Conservation (phyloP, 1,140 invertebrate species). For the Lepeophtheirus salmonis region DNA sequence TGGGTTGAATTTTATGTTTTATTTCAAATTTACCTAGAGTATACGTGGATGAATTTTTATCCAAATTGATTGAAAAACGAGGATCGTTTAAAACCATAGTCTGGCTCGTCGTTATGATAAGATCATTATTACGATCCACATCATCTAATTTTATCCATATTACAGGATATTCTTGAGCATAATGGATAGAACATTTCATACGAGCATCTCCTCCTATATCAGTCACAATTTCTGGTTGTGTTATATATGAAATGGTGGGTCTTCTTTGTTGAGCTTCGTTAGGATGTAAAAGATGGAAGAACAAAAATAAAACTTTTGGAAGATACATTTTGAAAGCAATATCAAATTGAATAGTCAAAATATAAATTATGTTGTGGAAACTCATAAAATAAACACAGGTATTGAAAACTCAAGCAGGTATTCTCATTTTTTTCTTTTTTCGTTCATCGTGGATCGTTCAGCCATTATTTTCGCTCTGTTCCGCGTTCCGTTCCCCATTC, state of each 20-base stretch:
- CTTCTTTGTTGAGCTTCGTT: neutral
- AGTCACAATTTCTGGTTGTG: slow-evolving; percentile 17
- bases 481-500: no score
- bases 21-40: slow-evolving; percentile 36
- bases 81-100: slow-evolving; percentile 64
- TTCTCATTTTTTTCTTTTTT: no score
- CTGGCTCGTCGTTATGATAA: slow-evolving; percentile 56
- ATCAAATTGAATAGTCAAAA: no score
- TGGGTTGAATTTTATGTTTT: slow-evolving; percentile 17
- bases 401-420: no score
- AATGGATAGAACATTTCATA: slow-evolving; percentile 16
- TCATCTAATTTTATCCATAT: slow-evolving; percentile 54
- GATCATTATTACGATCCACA: slow-evolving; percentile 32
- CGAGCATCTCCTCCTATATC: slow-evolving; percentile 16
- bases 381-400: no score
- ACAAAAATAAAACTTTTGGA: no score
- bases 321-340: no score
- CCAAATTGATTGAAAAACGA: slow-evolving; percentile 60
- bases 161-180: slow-evolving; percentile 33
- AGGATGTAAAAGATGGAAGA: neutral
- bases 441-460: no score
- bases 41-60: slow-evolving; percentile 53
- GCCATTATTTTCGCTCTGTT: no score
- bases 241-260: slow-evolving; percentile 16
- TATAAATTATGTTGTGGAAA: no score